Conservation (phyloP, 1,140 invertebrate species). For the Caenorhabditis inopinata region DNA sequence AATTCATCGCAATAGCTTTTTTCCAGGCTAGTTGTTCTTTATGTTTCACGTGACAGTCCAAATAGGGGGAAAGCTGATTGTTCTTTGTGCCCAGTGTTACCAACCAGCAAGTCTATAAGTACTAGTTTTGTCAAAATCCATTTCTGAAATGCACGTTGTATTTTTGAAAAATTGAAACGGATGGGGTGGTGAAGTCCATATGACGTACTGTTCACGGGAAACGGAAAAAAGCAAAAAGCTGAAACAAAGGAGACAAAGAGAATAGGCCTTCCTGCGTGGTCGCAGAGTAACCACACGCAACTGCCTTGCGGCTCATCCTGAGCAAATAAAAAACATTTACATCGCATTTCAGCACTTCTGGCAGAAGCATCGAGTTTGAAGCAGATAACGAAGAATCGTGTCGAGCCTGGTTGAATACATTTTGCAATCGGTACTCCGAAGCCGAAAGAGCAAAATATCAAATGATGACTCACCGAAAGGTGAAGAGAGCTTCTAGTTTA, state of each 20-base stretch:
- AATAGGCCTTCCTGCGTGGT: not conserved
- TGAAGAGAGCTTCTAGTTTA: not conserved
- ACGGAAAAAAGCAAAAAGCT: not conserved
- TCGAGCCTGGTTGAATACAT: constrained; percentile 56
- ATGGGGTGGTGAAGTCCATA: too few relatives aligned
- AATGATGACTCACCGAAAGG: not conserved
- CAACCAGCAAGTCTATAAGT: too few relatives aligned
- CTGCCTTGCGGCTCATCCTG: not conserved
- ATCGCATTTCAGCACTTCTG: constrained; percentile 50
- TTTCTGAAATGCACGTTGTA: too few relatives aligned
- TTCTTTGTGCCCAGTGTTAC: not conserved
- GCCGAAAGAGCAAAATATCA: constrained; percentile 9
- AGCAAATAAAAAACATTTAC: not conserved
- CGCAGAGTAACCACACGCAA: constrained; percentile 9
- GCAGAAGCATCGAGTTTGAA: constrained; percentile 58
- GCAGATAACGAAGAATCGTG: constrained; percentile 57
- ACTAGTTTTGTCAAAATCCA: too few relatives aligned
- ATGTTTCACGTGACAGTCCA: too few relatives aligned
- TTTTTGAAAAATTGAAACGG: too few relatives aligned
- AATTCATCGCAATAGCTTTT: too few relatives aligned
- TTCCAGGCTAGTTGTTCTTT: too few relatives aligned
- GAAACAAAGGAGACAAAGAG: constrained; percentile 20
- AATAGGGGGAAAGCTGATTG: too few relatives aligned
- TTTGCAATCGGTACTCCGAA: constrained; percentile 49
- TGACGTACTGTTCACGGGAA: not conserved